Base-by-base conservation (phyloP, 35 echinoderm and acorn worm species). In the Holothuria glaberrima region DNA sequence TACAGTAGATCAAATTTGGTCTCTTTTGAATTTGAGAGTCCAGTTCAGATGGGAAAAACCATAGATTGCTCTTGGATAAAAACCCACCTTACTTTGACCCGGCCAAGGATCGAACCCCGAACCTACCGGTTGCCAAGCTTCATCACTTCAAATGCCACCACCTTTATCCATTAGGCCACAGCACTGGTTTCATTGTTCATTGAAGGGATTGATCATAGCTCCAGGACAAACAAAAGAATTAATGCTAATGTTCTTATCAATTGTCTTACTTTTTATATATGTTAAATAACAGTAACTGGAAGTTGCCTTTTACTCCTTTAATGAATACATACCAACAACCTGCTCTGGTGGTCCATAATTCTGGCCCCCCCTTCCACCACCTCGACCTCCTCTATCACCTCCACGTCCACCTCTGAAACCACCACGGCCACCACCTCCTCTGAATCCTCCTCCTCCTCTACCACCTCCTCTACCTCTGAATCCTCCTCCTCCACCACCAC, bases 311-410 rank as follows among this genome's bases (percentile, higher is more conserved):
- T 68, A 27, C n/a, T 21, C 31, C 18, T 24, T 12, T 88, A 19
- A 29, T 31, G 0, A 24, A 36, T 22, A 86, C 87, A 87, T 92
- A 96, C 94, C 91, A 69, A 92, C 91, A 22, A 96, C 94, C 59
- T 96, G 71, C 22, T 96, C 94, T 6, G 94, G 94, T 58, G 94
- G 94, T 63, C 94, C 94, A 61, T 92, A 89, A 82, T 46, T 89
- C 35, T 93, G 89, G 13, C 80, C 77, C 68, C 72, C 82, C 16
- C 76, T 45, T 9, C 84, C 84, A 6, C 87, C 70, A 60, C 92
- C 92, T 87, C 92, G 69, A 61, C 88, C 41, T 69, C 86, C 84
- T 50, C 88, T 75, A 58, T 75, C 54, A 45, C 91, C 29, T 13
- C 91, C 85, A 32, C 91, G 60, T 80, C 85, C 29, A 12, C 85